Evolutionary conservation across 2,888 invertebrate genomes (phyloP), one percentile per base, ranked within the genome.

Genomic region (Cryptocheilus praepositus): DNA sequence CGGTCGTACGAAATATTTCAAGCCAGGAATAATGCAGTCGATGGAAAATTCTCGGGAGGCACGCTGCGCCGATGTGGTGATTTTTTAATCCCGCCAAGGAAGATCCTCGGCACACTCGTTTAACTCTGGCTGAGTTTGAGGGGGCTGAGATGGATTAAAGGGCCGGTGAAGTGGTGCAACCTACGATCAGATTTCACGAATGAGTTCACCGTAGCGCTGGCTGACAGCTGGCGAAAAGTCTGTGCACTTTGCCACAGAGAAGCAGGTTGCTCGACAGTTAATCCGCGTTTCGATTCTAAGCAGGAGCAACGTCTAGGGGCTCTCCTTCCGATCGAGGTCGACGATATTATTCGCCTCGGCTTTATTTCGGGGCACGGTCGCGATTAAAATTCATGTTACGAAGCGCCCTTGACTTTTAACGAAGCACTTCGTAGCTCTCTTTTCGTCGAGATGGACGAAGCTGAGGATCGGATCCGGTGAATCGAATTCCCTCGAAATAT

Each of bases 131-230:
- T 65, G 69, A 64, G 64, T 71, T 62, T 66, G 13, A 4, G 80
- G 66, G 77, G 52, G 78, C 64, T 61, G 64, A 61, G 74, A 54
- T 73, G 77, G 80, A 80, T 80, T 79, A 77, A 77, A 73, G 78
- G 75, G 66, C 68, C 73, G 75, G 62, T 80, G 76, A 80, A 81
- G 82, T 82, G 78, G 76, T 80, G 76, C 76, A 75, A 81, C 72
- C 74, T 74, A 74, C 81, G 77, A 83, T 84, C 82, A 80, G 81
- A 84, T 83, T 83, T 83, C 76, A 82, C 83, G 83, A 81, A 59
- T 75, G 83, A 83, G 69, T 80, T 77, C 74, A 71, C 73, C 75
- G 61, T 63, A 63, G 67, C 68, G 59, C 68, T 57, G 45, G 64
- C 73, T 77, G 81, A 82, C 84, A 84, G 84, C 80, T 84, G 83